A percentile compares a stretch with the other conserved stretches of the same genome.
phyloP scores from a whole-genome alignment of 2,797 vertebrate species.

The Notoglanidium macrostoma region DNA sequence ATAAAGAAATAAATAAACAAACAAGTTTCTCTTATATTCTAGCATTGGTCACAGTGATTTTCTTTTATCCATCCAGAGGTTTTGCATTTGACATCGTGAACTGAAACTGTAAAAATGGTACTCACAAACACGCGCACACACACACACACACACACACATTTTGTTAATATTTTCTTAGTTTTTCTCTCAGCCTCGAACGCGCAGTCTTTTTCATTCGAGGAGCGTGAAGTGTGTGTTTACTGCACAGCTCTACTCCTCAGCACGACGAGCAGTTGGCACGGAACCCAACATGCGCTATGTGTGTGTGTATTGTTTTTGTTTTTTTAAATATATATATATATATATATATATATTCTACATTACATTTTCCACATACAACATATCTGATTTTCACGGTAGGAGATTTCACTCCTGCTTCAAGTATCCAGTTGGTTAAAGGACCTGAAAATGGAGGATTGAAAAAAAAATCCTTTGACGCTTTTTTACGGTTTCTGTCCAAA shows the following conservation, averaged over 20 bases:
- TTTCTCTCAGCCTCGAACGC: not conserved
- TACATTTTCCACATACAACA: constrained; percentile 71
- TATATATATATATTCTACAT: not conserved
- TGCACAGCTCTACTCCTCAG: constrained; percentile 36
- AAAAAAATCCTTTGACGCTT: constrained; percentile 39
- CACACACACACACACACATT: constrained; percentile 18
- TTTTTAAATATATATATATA: constrained; percentile 59
- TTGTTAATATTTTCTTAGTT: constrained; percentile 63
- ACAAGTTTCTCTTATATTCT: constrained; percentile 66
- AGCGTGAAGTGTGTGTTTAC: constrained; percentile 56
- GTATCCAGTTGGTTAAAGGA: constrained; percentile 89
- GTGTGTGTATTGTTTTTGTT: not conserved
- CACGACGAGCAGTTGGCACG: constrained; percentile 88
- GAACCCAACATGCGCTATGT: constrained; percentile 75
- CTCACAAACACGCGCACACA: constrained; percentile 66
- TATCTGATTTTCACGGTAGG: constrained; percentile 75
- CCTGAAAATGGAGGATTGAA: constrained; percentile 85
- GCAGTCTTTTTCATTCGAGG: not conserved
- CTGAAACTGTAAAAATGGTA: constrained; percentile 67
- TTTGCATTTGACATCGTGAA: constrained; percentile 75
- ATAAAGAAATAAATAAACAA: constrained; percentile 57
- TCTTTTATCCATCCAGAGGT: constrained; percentile 74
- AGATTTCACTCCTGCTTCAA: constrained; percentile 88
- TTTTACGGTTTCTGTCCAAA: constrained; percentile 69
- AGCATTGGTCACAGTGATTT: constrained; percentile 96